Evolutionary conservation across 2,888 invertebrate genomes (phyloP), one percentile per base, ranked within the genome.

Genomic region (Eupithecia vulgata): DNA sequence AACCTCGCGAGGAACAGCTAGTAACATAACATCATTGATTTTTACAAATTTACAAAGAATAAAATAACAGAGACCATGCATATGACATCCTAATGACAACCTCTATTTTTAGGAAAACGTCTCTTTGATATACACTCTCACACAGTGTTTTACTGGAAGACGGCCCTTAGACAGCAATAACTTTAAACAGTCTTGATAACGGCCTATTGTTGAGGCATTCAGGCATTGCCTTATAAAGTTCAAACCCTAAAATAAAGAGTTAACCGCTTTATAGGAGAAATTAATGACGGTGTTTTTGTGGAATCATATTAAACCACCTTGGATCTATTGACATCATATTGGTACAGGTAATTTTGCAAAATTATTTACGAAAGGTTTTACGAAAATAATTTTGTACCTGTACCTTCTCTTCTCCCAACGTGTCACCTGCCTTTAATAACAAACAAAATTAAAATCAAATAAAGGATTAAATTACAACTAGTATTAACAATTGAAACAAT

Each of bases 171-270:
- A 68, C 74, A 45, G 67, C 74, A 71, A 78, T 78, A 76, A 73
- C 68, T 70, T 68, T 76, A 75, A 75, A 79, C 68, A 67, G 67
- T 72, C 74, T 76, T 75, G 75, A 79, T 74, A 68, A 76, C 72
- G 68, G 69, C 71, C 67, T 65, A 76, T 75, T 73, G 77, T 74
- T 71, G n/a, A 71, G 72, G 67, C 71, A 73, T 74, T 70, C n/a
- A 70, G 71, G 67, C 71, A 73, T 71, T 73, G 64, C 70, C 74
- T 76, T 73, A 79, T 78, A 77, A 76, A 75, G 68, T 68, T 72
- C 59, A 42, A 35, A n/a, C n/a, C n/a, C n/a, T n/a, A n/a, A n/a
- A n/a, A n/a, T n/a, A n/a, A n/a, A n/a, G n/a, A n/a, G n/a, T n/a
- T 77, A 78, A 72, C 70, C 67, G 67, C 64, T 72, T 72, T 67